phyloP scores from a whole-genome alignment of 2,797 vertebrate species.

The Myotis myotis region DNA sequence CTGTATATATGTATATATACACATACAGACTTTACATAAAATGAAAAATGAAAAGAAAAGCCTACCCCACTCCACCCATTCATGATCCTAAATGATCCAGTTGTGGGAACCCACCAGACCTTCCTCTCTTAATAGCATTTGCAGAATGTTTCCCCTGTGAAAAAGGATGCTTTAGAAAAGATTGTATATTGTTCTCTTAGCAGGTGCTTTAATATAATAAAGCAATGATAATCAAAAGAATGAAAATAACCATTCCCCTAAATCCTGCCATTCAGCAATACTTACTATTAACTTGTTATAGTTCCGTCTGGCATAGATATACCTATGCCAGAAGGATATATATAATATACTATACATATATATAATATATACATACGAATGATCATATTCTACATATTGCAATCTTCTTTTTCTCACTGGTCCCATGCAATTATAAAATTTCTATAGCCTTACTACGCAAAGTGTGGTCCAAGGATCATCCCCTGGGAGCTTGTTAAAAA shows the following conservation, averaged over 20 bases:
- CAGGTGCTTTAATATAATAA: not conserved
- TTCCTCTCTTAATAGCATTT: not conserved
- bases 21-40: not conserved
- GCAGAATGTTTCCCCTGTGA: not conserved
- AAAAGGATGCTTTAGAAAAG: not conserved
- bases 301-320: not conserved
- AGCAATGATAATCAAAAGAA: not conserved
- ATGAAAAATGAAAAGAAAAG: not conserved
- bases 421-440: not conserved
- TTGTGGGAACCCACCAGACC: not conserved
- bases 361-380: not conserved
- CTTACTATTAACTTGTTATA: not conserved
- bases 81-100: not conserved
- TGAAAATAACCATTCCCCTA: not conserved
- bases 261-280: not conserved
- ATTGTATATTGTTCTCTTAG: not conserved
- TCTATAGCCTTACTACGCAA: not conserved
- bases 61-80: not conserved
- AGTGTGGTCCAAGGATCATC: not conserved
- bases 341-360: not conserved
- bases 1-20: not conserved
- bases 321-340: not conserved
- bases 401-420: not conserved
- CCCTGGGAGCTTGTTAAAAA: not conserved
- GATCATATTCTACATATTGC: not conserved